Conservation (phyloP, 2,888 invertebrate species). For the Cephus sareptanus region DNA sequence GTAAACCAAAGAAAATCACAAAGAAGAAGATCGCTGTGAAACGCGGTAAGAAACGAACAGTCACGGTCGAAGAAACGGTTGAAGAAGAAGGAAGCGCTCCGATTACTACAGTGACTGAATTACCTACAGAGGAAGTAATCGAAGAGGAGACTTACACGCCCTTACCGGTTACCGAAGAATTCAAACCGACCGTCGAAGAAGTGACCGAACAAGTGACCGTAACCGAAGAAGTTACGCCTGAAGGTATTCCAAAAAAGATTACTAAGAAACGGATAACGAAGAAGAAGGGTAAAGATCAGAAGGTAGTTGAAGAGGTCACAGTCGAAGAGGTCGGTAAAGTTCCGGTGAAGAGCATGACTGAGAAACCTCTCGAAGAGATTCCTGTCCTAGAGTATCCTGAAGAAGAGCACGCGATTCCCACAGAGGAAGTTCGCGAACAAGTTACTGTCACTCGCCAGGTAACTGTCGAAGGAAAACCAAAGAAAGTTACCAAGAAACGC, state of each 20-base stretch:
- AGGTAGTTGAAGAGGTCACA: conserved; percentile 48
- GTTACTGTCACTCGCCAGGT: conserved; percentile 37
- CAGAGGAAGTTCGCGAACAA: conserved; percentile 23
- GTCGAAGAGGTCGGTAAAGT: conserved; percentile 35
- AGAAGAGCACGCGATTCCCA: conserved; percentile 30
- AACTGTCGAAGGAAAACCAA: conserved; percentile 38
- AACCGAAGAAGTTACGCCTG: conserved; percentile 53
- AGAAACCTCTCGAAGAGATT: conserved; percentile 19
- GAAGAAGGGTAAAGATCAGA: conserved; percentile 46
- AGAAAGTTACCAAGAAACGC: conserved; percentile 23
- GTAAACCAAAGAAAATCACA: conserved; percentile 21
- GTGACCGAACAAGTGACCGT: conserved; percentile 63
- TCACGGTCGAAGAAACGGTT: conserved; percentile 7
- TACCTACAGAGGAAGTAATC: conserved; percentile 11
- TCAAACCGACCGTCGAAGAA: conserved; percentile 47
- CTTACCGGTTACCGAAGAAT: conserved; percentile 43
- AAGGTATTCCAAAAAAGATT: conserved; percentile 41
- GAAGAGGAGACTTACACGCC: conserved; percentile 47
- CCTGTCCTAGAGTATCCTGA: conserved; percentile 3
- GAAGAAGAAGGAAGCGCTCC: conserved; percentile 18
- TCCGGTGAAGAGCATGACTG: conserved; percentile 44
- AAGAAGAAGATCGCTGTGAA: conserved; percentile 43
- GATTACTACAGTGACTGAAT: conserved; percentile 10
- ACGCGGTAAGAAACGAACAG: conserved; percentile 38
- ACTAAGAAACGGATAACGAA: conserved; percentile 55